Percentiles rank a stretch among this genome's conserved stretches.
These are phyloP conservation scores for Adelognathus sp. DNA, from an alignment of 2,888 invertebrate genomes.

Conservation along the genomic window DNA sequence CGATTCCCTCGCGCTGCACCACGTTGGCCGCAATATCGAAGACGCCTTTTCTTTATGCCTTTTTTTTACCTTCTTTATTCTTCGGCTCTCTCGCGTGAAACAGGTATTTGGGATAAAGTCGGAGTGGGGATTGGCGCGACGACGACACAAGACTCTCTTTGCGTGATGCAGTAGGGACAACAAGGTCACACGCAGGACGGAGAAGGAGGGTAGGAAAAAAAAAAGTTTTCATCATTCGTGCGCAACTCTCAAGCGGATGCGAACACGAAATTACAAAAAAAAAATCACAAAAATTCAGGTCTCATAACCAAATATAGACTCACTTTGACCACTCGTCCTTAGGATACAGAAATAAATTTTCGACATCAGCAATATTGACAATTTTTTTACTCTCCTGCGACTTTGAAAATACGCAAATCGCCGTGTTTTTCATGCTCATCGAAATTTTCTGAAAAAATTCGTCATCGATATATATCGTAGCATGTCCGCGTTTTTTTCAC, in stretches of 20 bases:
- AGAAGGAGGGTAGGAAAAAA: not conserved
- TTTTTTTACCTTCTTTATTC: slow-evolving; percentile 56
- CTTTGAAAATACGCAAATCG: too few species aligned
- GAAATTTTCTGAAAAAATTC: too few species aligned
- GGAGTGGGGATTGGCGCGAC: slow-evolving; percentile 59
- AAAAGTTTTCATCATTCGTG: not conserved
- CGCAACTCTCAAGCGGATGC: not conserved
- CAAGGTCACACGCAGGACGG: slow-evolving; percentile 43
- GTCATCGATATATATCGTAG: too few species aligned
- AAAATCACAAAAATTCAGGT: not conserved
- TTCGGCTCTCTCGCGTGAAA: slow-evolving; percentile 66
- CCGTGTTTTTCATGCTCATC: too few species aligned
- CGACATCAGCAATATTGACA: too few species aligned
- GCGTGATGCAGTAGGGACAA: slow-evolving; percentile 45
- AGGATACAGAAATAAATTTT: too few species aligned
- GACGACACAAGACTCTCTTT: slow-evolving; percentile 53
- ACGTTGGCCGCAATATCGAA: slow-evolving; percentile 34
- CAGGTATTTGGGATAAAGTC: slow-evolving; percentile 67
- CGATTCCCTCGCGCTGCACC: slow-evolving; percentile 8
- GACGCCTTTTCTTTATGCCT: slow-evolving; percentile 23
- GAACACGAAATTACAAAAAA: not conserved
- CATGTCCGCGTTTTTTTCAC: too few species aligned
- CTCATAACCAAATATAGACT: too few species aligned
- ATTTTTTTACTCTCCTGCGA: too few species aligned
- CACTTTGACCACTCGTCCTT: too few species aligned